phyloP scores from a whole-genome alignment of 2,888 invertebrate genomes.

The Melolontha melolontha region DNA sequence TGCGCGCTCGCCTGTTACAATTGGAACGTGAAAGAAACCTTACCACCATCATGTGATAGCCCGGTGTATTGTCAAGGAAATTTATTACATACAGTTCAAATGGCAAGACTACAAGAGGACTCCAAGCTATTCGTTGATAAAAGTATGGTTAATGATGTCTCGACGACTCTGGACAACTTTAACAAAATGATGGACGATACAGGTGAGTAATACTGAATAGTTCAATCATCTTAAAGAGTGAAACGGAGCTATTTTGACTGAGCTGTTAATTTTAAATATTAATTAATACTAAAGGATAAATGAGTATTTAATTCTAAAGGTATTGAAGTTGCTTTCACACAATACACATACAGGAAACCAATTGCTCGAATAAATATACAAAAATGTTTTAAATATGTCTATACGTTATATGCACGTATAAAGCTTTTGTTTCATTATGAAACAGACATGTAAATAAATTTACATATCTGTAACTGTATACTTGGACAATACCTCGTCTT shows the following conservation, averaged over 20 bases:
- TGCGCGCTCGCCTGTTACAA: not conserved
- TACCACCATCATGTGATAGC: constrained; percentile 41
- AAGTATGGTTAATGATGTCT: constrained; percentile 77
- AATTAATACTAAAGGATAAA: too few species aligned
- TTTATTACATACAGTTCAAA: constrained; percentile 84
- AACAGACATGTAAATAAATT: too few species aligned
- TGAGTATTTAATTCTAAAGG: too few species aligned
- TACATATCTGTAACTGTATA: too few species aligned
- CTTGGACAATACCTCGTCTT: too few species aligned
- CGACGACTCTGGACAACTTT: constrained; percentile 71
- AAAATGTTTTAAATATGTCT: too few species aligned
- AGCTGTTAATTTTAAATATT: not conserved
- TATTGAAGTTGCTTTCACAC: too few species aligned
- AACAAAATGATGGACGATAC: constrained; percentile 65
- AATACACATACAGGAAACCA: too few species aligned
- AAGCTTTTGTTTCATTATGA: too few species aligned
- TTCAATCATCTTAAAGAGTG: too few species aligned
- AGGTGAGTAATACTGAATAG: constrained; percentile 6
- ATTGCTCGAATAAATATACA: too few species aligned
- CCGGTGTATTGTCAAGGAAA: constrained; percentile 40
- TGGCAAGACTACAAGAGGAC: constrained; percentile 82
- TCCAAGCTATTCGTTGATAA: constrained; percentile 94
- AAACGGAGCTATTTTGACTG: not conserved
- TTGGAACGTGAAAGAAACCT: not conserved
- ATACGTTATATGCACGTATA: too few species aligned